Percentiles rank a stretch among this genome's conserved stretches.
Conservation (phyloP, 2,797 vertebrate genomes). For the Halcyon chelicuti region DNA sequence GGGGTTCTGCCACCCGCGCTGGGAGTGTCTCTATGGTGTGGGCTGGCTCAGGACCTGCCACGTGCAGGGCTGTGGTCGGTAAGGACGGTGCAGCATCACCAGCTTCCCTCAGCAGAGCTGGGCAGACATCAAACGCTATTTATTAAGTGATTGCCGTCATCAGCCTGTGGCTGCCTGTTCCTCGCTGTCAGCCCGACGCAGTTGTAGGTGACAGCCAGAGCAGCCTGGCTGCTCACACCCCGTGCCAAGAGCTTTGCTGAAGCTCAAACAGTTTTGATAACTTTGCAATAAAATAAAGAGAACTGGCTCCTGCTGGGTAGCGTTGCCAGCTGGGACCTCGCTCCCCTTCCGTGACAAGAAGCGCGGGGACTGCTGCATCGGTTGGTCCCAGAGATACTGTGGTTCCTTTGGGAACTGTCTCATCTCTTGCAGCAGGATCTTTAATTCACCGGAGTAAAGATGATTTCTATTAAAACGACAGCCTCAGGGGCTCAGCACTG, state of each 20-base stretch:
- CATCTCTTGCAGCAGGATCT: not conserved
- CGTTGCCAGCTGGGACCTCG: not conserved
- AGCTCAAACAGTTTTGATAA: not conserved
- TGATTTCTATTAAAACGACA: not conserved
- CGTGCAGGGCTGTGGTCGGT: too few species aligned
- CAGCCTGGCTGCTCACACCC: not conserved
- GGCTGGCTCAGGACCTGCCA: not conserved
- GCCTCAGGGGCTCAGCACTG: not conserved
- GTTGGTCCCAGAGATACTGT: not conserved
- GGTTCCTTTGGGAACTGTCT: not conserved
- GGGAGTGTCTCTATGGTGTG: rapidly evolving
- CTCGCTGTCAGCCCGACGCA: not conserved
- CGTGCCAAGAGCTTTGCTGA: not conserved
- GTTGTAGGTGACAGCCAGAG: not conserved
- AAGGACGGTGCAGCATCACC: not conserved
- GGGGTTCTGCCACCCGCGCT: not conserved
- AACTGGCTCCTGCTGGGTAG: not conserved
- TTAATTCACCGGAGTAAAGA: not conserved
- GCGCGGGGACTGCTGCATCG: not conserved
- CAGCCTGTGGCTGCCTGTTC: not conserved
- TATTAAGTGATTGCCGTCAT: too few species aligned
- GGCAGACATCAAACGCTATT: not conserved
- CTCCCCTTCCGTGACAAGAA: not conserved
- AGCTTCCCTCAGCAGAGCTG: not conserved
- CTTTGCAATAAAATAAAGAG: not conserved